Percentiles rank a stretch among this genome's conserved stretches.
Conservation (phyloP, 2,797 vertebrate species). For the Sorex maritimensis region DNA sequence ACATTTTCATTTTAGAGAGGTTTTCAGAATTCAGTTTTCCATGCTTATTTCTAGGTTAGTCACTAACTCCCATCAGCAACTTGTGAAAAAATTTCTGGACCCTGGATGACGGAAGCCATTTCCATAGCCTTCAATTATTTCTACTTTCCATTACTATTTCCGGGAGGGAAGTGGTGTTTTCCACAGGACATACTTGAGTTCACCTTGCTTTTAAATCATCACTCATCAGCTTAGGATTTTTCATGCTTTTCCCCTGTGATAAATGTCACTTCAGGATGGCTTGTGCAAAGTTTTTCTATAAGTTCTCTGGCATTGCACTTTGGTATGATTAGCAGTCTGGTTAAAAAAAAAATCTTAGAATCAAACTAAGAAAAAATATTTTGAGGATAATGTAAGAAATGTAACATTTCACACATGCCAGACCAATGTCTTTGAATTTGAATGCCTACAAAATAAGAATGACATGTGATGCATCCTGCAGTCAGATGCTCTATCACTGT, state of each 20-base stretch:
- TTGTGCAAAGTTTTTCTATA: slow-evolving; percentile 54
- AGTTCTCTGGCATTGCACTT: not conserved
- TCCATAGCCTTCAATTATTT: not conserved
- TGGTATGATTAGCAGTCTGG: not conserved
- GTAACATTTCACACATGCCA: not conserved
- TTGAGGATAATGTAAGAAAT: not conserved
- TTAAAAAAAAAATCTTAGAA: slow-evolving; percentile 21
- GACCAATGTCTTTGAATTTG: slow-evolving; percentile 13
- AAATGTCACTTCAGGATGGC: not conserved
- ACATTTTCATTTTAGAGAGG: not conserved
- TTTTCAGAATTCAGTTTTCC: slow-evolving; percentile 34
- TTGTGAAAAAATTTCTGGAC: not conserved
- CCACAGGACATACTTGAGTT: slow-evolving; percentile 30
- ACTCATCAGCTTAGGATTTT: slow-evolving; percentile 40
- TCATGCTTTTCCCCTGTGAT: not conserved
- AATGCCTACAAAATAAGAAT: slow-evolving; percentile 48
- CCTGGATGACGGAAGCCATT: slow-evolving; percentile 31
- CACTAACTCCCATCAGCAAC: slow-evolving; percentile 31
- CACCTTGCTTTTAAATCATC: slow-evolving; percentile 38
- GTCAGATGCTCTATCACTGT: no score
- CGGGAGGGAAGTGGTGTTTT: slow-evolving; percentile 25
- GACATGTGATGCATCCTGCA: not conserved
- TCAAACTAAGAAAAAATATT: slow-evolving; percentile 50
- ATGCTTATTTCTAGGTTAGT: not conserved
- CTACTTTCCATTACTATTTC: slow-evolving; percentile 51